Percentiles rank a stretch among this genome's conserved stretches.
Evolutionary conservation across 2,797 vertebrate species (phyloP).

Genomic region (Strix occidentalis): DNA sequence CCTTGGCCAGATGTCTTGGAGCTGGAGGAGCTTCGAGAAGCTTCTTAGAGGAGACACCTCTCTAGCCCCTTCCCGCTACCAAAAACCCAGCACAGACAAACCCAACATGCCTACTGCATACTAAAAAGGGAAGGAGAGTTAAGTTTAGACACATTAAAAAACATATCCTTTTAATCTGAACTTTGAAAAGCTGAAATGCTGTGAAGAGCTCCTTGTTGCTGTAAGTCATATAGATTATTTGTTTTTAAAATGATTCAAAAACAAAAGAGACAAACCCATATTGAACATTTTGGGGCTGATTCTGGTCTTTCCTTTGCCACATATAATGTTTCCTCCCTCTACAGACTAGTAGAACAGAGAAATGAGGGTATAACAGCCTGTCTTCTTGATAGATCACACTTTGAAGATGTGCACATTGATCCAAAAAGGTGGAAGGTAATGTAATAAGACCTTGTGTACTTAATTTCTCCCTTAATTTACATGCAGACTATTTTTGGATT

Average conservation of each 20-base stretch:
- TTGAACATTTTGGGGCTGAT: background rate
- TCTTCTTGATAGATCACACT: background rate
- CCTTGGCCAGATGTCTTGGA: too few species aligned
- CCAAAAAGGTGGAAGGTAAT: background rate
- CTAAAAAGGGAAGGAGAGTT: background rate
- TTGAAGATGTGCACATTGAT: background rate
- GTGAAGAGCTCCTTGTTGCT: background rate
- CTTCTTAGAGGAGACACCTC: too few species aligned
- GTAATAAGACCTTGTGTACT: background rate
- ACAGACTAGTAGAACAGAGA: background rate
- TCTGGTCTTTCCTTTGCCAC: background rate
- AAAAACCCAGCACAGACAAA: too few species aligned
- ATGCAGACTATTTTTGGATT: background rate
- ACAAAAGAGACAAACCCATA: background rate
- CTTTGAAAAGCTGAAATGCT: background rate
- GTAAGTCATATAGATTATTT: background rate
- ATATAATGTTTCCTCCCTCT: accelerated
- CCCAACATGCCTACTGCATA: background rate
- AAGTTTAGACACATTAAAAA: background rate
- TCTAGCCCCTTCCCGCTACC: too few species aligned
- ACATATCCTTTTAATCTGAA: background rate
- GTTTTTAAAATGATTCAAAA: background rate
- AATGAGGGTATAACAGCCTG: background rate
- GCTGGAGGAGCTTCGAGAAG: too few species aligned
- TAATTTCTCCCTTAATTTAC: background rate